Base-by-base conservation (phyloP, 2,113 vertebrate genomes). In the Catharus fuscescens region DNA sequence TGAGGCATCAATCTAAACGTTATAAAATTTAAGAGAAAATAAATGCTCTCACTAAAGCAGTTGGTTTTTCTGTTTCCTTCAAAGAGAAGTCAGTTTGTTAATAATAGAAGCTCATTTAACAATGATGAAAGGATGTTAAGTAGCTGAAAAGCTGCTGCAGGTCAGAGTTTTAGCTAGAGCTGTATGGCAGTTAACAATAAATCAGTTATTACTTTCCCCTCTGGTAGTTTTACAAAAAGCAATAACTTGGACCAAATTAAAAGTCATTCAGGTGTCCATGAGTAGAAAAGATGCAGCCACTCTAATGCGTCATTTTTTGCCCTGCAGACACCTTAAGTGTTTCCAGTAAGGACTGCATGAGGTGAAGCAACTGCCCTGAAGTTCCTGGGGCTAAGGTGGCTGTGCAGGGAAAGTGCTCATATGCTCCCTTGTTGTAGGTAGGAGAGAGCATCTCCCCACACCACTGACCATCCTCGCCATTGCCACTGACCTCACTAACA, bases 191-290 rank as follows among this genome's bases (percentile, higher is more conserved):
- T 65, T 72, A 80, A 65, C 40, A 92, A 69, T 72, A 92, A 85
- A 76, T 90, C 38, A 71, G 29, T 91, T 81, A 66, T 87, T 94
- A 57, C 53, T 92, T 95, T 79, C 16, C 44, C 40, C 42, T 92
- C 66, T 53, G 31, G 50, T 88, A 72, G 45, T 44, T 56, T 85
- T 80, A 38, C n/a, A 88, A 11, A 76, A 80, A 92, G 38, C 32
- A 94, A 78, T 81, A 84, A 79, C 70, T 85, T 81, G 48, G 36
- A 85, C 45, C 13, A 87, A 92, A 88, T 90, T 67, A 85, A 53
- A 84, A 92, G 29, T 73, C 18, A 44, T 87, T 61, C 47, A 62
- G 26, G 20, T 86, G 64, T 47, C 69, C 32, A 18, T 1, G 9
- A 79, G n/a, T 36, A 21, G 28, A 73, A 50, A 80, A 83, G 36